Conservation (phyloP, 1,140 invertebrate genomes). For the Drosophila bocqueti region DNA sequence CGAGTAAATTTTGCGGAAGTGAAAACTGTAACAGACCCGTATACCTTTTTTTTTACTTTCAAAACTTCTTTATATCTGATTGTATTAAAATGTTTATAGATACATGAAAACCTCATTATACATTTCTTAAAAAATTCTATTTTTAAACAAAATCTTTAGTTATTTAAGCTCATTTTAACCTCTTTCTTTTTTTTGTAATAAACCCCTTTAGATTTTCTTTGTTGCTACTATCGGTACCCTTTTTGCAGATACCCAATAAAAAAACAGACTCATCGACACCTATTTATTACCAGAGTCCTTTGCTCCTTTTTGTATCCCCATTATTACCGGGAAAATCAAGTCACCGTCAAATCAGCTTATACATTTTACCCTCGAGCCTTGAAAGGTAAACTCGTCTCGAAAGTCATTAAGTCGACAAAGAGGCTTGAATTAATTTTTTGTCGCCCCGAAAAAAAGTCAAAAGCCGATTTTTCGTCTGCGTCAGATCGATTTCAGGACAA, state of each 20-base stretch:
- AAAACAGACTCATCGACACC: constrained; percentile 12
- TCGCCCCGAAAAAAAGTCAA: constrained; percentile 7
- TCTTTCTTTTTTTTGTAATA: too few species aligned
- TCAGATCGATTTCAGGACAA: constrained; percentile 46
- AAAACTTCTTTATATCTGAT: too few species aligned
- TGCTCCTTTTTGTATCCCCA: constrained; percentile 3
- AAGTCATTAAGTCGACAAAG: constrained; percentile 16
- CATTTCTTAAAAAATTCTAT: too few species aligned
- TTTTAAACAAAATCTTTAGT: not conserved
- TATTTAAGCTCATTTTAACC: not conserved
- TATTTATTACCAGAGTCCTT: constrained; percentile 4
- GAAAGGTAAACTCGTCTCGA: constrained; percentile 14
- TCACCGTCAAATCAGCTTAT: constrained; percentile 18
- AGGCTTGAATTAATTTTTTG: constrained; percentile 30
- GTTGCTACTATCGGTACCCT: not conserved
- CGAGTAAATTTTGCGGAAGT: too few species aligned
- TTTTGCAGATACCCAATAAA: not conserved
- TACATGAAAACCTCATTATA: too few species aligned
- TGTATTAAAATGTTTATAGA: too few species aligned
- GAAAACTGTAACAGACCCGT: too few species aligned
- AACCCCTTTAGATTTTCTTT: not conserved
- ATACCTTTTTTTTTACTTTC: too few species aligned
- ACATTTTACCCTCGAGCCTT: constrained; percentile 15
- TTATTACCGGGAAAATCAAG: constrained; percentile 6
- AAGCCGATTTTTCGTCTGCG: constrained; percentile 42